Evolutionary conservation across 1,140 invertebrate species (phyloP).

Genomic region (Plectus sambesii): DNA sequence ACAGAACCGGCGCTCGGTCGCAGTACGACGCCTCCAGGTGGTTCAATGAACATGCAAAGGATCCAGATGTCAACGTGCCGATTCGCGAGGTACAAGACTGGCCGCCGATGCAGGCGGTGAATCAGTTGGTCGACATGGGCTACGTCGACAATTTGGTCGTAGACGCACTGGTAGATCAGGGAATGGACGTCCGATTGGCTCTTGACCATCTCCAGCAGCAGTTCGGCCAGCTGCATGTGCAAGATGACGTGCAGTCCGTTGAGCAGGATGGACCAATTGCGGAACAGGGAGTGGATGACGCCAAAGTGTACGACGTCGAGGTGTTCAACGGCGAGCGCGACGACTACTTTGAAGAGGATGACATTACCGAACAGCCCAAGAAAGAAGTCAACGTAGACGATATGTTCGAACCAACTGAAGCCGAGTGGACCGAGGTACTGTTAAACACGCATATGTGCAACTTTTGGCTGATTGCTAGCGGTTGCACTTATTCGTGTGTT

Average conservation of each 20-base stretch:
- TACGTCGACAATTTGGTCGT: no score
- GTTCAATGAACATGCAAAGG: no score
- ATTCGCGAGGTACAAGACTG: no score
- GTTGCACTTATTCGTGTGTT: no score
- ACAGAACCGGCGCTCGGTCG: no score
- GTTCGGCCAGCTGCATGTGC: background rate
- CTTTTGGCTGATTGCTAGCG: background rate
- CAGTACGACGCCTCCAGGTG: no score
- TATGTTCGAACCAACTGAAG: no score
- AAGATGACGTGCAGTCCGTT: conserved; percentile 11
- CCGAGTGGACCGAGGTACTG: no score
- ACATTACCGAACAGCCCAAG: conserved; percentile 7
- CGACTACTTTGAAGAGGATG: conserved; percentile 7
- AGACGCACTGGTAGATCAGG: background rate
- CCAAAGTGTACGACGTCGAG: conserved; percentile 17
- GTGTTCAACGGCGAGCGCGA: conserved; percentile 5
- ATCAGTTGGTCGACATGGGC: no score
- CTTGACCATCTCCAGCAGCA: background rate
- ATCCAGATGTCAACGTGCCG: no score
- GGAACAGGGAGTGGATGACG: conserved; percentile 17
- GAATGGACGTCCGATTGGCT: conserved; percentile 11
- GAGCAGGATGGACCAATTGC: conserved; percentile 17
- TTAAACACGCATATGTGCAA: background rate
- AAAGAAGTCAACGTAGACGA: no score
- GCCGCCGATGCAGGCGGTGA: no score